Evolutionary conservation across 2,888 invertebrate genomes (phyloP).

Genomic region (Lycaena phlaeas): DNA sequence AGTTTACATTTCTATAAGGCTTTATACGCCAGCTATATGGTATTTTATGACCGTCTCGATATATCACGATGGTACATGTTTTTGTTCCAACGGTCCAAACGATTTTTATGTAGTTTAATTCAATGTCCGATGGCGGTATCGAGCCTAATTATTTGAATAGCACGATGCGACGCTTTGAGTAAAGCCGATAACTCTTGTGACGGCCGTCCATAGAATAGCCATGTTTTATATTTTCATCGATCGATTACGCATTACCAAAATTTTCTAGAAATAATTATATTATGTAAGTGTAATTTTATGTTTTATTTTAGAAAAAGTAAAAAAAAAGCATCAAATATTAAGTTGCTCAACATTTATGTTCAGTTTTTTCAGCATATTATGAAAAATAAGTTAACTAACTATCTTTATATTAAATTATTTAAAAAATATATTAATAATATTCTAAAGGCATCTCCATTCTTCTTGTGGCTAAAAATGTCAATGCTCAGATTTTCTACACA

Average conservation of each 20-base stretch:
- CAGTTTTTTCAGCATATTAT: no score
- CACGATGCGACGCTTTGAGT: slow-evolving; percentile 57
- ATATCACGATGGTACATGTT: slow-evolving; percentile 42
- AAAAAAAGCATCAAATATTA: no score
- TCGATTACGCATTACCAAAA: no score
- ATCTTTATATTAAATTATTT: no score
- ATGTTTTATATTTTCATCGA: not conserved
- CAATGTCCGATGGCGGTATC: slow-evolving; percentile 50
- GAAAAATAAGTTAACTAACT: no score
- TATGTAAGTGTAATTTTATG: no score
- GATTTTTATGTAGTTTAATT: slow-evolving; percentile 64
- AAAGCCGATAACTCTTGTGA: slow-evolving; percentile 43
- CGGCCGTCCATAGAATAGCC: slow-evolving; percentile 18
- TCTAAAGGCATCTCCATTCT: slow-evolving; percentile 6
- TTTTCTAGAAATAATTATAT: no score
- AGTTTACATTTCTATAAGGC: slow-evolving; percentile 33
- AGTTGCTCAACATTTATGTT: no score
- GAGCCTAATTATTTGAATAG: slow-evolving; percentile 68
- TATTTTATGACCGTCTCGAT: slow-evolving; percentile 25
- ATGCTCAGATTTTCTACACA: slow-evolving; percentile 11
- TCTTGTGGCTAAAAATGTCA: slow-evolving; percentile 9
- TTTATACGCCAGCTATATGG: slow-evolving; percentile 25
- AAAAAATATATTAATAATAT: no score
- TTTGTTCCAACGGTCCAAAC: slow-evolving; percentile 39
- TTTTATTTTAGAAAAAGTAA: no score